Conservation (phyloP, 2,113 vertebrate species). For the Hippocampus mohnikei region DNA sequence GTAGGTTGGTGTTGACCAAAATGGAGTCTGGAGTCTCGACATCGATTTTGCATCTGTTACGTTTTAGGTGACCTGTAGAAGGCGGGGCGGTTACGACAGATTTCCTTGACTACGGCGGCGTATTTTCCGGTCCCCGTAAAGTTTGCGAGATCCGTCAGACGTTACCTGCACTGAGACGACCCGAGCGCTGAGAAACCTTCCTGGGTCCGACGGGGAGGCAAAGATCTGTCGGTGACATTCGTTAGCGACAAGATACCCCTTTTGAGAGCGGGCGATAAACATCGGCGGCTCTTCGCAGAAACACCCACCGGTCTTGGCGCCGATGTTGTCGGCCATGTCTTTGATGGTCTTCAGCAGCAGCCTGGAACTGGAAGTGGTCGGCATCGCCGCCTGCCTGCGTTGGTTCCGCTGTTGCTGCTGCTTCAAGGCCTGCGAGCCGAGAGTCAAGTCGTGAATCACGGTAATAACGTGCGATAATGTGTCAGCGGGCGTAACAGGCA, state of each 20-base stretch:
- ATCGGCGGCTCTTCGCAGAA: background rate
- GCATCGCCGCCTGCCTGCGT: conserved; percentile 81
- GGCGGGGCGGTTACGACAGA: background rate
- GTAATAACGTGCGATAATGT: conserved; percentile 8
- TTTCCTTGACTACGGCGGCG: background rate
- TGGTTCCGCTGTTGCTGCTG: conserved; percentile 90
- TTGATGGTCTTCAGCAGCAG: conserved; percentile 85
- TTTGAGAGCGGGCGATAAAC: background rate
- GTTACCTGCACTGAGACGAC: conserved; percentile 87
- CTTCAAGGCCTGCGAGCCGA: conserved; percentile 79
- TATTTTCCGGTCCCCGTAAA: background rate
- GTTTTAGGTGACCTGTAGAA: conserved; percentile 86
- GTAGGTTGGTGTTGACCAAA: conserved; percentile 94
- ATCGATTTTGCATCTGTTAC: conserved; percentile 88
- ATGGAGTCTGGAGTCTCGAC: conserved; percentile 98
- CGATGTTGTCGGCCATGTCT: conserved; percentile 69
- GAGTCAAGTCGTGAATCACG: conserved; percentile 5
- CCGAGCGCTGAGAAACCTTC: conserved; percentile 84
- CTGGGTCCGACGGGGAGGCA: conserved; percentile 77
- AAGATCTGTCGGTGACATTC: conserved; percentile 74
- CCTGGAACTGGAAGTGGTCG: conserved; percentile 77
- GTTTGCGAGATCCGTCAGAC: conserved; percentile 6
- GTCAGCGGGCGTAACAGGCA: conserved; percentile 14
- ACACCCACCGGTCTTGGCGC: conserved; percentile 76
- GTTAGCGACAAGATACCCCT: background rate